Conservation (phyloP, 2,888 invertebrate species). For the Eubasilissa splendida region DNA sequence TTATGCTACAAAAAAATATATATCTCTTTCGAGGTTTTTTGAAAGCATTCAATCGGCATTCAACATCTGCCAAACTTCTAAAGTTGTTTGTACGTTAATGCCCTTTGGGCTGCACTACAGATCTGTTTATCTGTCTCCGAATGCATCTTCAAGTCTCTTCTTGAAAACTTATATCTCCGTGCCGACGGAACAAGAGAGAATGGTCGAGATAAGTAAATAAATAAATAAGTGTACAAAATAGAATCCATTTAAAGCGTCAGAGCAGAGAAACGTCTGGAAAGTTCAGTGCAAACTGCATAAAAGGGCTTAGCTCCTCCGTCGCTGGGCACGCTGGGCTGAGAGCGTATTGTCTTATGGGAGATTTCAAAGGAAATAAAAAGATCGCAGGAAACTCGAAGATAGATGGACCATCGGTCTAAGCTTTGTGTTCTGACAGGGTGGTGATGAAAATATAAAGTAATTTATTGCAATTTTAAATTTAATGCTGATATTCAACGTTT, state of each 20-base stretch:
- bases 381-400: not conserved
- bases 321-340: not conserved
- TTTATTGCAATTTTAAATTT: too few relatives aligned
- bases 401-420: not conserved
- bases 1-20: too few relatives aligned
- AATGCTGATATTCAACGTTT: too few relatives aligned
- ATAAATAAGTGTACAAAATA: not conserved
- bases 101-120: too few relatives aligned
- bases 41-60: too few relatives aligned
- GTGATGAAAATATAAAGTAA: not conserved
- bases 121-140: too few relatives aligned
- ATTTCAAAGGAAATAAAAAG: conserved; percentile 8
- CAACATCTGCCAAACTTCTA: too few relatives aligned
- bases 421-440: not conserved
- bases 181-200: too few relatives aligned
- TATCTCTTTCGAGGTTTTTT: too few relatives aligned
- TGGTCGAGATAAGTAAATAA: not conserved
- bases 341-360: not conserved
- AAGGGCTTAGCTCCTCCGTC: not conserved
- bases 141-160: too few relatives aligned
- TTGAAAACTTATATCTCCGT: too few relatives aligned
- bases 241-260: not conserved
- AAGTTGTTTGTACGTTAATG: too few relatives aligned
- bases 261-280: not conserved
- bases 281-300: conserved; percentile 9